Conservation (phyloP, 1,140 invertebrate genomes). For the Hestina assimilis region DNA sequence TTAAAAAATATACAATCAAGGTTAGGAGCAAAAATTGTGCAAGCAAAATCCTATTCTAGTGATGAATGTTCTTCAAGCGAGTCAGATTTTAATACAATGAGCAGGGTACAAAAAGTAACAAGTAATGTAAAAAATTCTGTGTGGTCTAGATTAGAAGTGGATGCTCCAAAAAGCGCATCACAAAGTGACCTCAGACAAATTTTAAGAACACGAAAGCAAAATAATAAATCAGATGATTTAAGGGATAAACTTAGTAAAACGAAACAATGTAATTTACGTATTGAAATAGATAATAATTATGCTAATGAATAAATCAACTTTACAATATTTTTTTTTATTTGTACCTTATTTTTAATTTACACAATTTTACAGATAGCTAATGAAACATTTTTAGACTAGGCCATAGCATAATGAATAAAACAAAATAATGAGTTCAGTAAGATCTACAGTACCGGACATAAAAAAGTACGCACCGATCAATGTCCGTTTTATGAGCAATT, state of each 20-base stretch:
- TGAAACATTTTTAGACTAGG: too few relatives aligned
- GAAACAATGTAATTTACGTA: constrained; percentile 69
- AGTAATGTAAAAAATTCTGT: constrained; percentile 55
- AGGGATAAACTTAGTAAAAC: constrained; percentile 62
- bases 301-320: constrained; percentile 24
- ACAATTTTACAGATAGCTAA: too few relatives aligned
- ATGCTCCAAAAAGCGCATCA: constrained; percentile 27
- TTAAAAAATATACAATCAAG: constrained; percentile 50
- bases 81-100: constrained; percentile 54
- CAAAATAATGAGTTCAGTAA: too few relatives aligned
- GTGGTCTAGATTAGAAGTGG: constrained; percentile 79
- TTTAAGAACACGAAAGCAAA: constrained; percentile 56
- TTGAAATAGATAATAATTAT: constrained; percentile 75
- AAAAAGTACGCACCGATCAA: too few relatives aligned
- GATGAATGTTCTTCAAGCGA: constrained; percentile 49
- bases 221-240: constrained; percentile 62
- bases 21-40: constrained; percentile 48
- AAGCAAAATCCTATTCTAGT: constrained; percentile 36
- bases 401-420: too few relatives aligned
- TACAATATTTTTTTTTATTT: constrained; percentile 8
- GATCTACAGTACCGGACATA: too few relatives aligned
- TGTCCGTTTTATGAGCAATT: too few relatives aligned
- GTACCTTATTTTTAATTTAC: background rate
- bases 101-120: constrained; percentile 63
- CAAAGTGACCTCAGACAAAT: constrained; percentile 61